Evolutionary conservation across 1,140 invertebrate species (phyloP).

Genomic region (Campoletis sonorensis): DNA sequence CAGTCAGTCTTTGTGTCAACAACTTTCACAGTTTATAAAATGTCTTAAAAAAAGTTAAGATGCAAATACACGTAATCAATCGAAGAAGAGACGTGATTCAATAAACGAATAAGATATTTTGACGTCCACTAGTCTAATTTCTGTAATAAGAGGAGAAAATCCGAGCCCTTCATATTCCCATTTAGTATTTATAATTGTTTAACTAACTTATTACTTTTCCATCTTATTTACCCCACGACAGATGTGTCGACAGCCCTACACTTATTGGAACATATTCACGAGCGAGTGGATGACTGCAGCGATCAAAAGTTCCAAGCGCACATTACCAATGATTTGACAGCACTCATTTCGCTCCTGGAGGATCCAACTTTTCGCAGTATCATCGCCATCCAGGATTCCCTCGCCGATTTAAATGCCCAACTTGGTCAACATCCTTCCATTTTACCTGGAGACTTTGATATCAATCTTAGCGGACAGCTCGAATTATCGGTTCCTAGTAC

Average conservation of each 20-base stretch:
- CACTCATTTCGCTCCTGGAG: constrained; percentile 91
- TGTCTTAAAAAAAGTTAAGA: too few relatives aligned
- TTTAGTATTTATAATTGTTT: too few relatives aligned
- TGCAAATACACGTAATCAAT: too few relatives aligned
- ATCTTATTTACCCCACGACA: constrained; percentile 48
- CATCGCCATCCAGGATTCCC: constrained; percentile 92
- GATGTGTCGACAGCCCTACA: constrained; percentile 80
- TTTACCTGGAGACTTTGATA: constrained; percentile 93
- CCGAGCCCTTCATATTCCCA: too few relatives aligned
- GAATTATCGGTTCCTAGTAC: constrained; percentile 77
- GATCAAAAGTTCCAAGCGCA: constrained; percentile 79
- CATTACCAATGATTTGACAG: constrained; percentile 90
- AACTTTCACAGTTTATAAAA: too few relatives aligned
- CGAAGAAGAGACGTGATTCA: too few relatives aligned
- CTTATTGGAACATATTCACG: constrained; percentile 80
- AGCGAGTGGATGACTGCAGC: constrained; percentile 77
- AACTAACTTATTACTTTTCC: too few relatives aligned
- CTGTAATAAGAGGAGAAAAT: too few relatives aligned
- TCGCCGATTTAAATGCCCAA: constrained; percentile 88
- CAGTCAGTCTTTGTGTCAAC: too few relatives aligned
- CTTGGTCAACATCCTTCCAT: constrained; percentile 93
- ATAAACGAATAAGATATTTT: too few relatives aligned
- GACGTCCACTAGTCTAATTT: too few relatives aligned
- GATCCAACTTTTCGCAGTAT: constrained; percentile 95
- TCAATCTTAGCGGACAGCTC: constrained; percentile 84